Base-by-base conservation (phyloP, 1,140 invertebrate genomes). In the Conopomorpha cramerella region DNA sequence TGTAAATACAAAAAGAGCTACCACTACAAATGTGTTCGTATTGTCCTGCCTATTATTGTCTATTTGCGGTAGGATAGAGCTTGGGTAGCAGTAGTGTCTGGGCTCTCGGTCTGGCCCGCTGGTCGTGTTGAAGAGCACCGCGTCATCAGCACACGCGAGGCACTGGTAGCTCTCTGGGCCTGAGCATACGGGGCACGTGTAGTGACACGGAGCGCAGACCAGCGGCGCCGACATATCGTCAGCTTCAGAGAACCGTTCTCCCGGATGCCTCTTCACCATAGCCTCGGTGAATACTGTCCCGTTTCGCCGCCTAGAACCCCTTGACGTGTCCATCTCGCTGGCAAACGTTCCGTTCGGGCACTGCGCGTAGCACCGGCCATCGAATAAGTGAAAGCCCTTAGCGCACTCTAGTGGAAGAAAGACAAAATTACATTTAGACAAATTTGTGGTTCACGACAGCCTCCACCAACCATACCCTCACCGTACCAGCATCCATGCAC, bases 401-500 rank as follows among this genome's bases (percentile, higher is more conserved):
- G 62, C 62, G 71, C 71, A 76, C 53, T 72, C 71, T 76, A 76
- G 42, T 70, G 52, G 49, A 58, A 72, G 53, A 59, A 71, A 60
- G 68, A 72, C 56, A 71, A 43, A 62, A 41, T 47, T 46, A 40
- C 62, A 60, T 72, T 56, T 6, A 23, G 10, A 23, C 4, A 10
- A 23, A 10, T 23, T 23, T 23, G 10, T 23, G 19, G 19, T 23
- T 23, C 10, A 10, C 4, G 46, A 55, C 64, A 61, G 47, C 55
- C 67, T 72, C 71, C 71, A 67, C 57, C 67, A 70, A 56, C n/a
- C n/a, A n/a, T n/a, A n/a, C n/a, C n/a, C n/a, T n/a, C 60, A 71
- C 62, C 59, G 47, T 50, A 42, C 40, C 54, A 65, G 63, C 55
- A 31, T 72, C 70, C 70, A 74, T 74, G 70, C 70, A 74, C n/a